Evolutionary conservation across 2,113 vertebrate genomes (phyloP), one percentile per base, ranked within the genome.

Genomic region (Notarius lentiginosus): DNA sequence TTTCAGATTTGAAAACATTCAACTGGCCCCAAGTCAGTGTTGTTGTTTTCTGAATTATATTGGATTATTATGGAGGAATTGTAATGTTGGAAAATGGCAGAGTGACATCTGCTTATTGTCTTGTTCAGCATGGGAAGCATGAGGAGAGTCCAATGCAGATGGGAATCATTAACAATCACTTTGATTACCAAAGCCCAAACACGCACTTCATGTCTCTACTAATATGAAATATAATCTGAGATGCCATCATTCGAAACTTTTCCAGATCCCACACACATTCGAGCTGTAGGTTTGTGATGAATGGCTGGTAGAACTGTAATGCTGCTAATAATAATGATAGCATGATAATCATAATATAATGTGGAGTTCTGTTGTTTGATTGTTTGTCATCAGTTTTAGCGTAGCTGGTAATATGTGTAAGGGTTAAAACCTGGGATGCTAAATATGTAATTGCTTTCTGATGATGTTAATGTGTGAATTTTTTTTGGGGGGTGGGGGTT

Each of bases 161-260:
- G 84, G 84, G 30, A 86, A 68, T 79, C 84, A 79, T 86, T 86
- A 72, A 58, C 18, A 7, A 86, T 56, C 77, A 55, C n/a, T 85
- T 61, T 85, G 73, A 85, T 85, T 79, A 85, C 53, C 63, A 24
- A 55, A 65, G 75, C 84, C 84, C 61, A 86, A 79, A 86, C 84
- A 86, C 75, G n/a, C 75, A 86, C 20, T 79, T 84, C 73, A 20
- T 58, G 58, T 85, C 61, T 76, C 56, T 27, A 24, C 34, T 53
- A 68, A 79, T 86, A 86, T 66, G 49, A 56, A 86, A 66, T 79
- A 79, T 22, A 30, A 79, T 65, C 79, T 66, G 27, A 66, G 7
- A 86, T 79, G 75, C 53, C 27, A 65, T 66, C 1, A 4, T 65
- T 56, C 8, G 60, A 56, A 41, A 68, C 60, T 55, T 49, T 65